Conservation (phyloP, 2,797 vertebrate species). For the Schizothorax lantsangensis region DNA sequence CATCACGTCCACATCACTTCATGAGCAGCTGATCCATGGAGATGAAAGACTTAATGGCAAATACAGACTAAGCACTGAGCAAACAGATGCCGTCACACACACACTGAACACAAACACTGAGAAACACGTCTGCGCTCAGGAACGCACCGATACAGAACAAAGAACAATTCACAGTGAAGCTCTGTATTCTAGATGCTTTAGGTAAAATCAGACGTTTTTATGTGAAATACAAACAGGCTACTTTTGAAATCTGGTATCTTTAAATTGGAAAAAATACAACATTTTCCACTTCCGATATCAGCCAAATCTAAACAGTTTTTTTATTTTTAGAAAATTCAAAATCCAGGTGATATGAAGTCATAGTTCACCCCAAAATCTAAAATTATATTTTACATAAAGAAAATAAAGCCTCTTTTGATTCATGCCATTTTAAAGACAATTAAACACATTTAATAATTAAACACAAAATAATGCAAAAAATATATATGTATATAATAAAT, state of each 20-base stretch:
- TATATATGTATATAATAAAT: neutral
- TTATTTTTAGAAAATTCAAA: neutral
- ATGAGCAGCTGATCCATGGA: slow-evolving; percentile 21
- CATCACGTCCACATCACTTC: slow-evolving; percentile 22
- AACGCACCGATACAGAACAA: neutral
- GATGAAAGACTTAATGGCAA: slow-evolving; percentile 12
- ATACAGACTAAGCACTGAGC: slow-evolving; percentile 6
- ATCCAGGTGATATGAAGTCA: neutral
- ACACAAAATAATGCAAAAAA: neutral
- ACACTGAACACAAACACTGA: neutral
- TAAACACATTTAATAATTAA: neutral
- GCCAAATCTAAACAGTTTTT: neutral
- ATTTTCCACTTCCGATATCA: neutral
- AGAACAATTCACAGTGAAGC: neutral
- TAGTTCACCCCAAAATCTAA: neutral
- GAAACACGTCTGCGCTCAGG: neutral
- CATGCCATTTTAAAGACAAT: neutral
- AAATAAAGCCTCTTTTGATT: neutral
- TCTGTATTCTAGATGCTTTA: slow-evolving; percentile 5
- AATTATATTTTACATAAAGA: neutral
- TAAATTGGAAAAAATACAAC: neutral
- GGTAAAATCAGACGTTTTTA: neutral
- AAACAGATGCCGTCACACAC: neutral
- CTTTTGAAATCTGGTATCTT: neutral
- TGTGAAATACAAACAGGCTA: neutral